Conservation (phyloP, 2,888 invertebrate species). For the Drosophila setosimentum region DNA sequence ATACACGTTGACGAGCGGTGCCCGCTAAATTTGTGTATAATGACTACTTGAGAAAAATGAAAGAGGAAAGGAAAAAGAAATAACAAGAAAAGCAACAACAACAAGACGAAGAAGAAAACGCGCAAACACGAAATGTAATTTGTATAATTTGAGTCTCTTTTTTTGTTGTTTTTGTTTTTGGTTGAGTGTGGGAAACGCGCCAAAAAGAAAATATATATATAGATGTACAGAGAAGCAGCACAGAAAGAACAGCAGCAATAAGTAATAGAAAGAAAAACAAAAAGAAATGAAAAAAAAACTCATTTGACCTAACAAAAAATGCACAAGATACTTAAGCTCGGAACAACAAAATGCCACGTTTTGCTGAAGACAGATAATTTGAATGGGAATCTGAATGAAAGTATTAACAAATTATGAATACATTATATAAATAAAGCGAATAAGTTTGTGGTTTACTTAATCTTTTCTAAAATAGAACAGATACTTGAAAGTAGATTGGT, state of each 20-base stretch:
- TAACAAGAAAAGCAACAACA: slow-evolving; percentile 26
- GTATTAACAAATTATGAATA: neutral
- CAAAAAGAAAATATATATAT: slow-evolving; percentile 57
- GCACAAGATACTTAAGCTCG: neutral
- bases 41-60: slow-evolving; percentile 76
- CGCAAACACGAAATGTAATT: slow-evolving; percentile 79
- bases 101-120: slow-evolving; percentile 37
- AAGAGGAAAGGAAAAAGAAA: slow-evolving; percentile 37
- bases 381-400: neutral
- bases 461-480: neutral
- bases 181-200: slow-evolving; percentile 72
- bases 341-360: neutral
- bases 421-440: neutral
- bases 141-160: slow-evolving; percentile 74
- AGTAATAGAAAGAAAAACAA: slow-evolving; percentile 1
- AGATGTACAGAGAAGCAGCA: slow-evolving; percentile 9
- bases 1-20: slow-evolving; percentile 67
- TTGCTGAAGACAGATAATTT: neutral
- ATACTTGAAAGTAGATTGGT: neutral
- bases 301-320: slow-evolving; percentile 12
- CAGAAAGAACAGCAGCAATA: slow-evolving; percentile 8
- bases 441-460: neutral
- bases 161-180: slow-evolving; percentile 10
- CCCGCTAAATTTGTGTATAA: slow-evolving; percentile 76
- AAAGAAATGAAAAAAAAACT: slow-evolving; percentile 9